Base-by-base conservation (phyloP, 2,797 vertebrate genomes). In the Acridotheres tristis region DNA sequence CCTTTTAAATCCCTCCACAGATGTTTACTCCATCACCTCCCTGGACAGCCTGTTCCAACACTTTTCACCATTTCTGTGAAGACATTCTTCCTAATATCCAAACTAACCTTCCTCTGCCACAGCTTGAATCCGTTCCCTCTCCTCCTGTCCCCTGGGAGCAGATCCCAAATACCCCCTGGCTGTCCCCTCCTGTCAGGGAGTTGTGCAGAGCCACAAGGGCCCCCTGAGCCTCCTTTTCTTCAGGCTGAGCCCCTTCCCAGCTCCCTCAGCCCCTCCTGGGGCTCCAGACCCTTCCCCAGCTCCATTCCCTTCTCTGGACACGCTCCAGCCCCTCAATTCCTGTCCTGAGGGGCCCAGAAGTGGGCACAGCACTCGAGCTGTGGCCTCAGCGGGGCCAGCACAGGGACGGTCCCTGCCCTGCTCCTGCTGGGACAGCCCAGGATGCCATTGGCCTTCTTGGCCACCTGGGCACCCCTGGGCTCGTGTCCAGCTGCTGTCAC, bases 161-260 rank as follows among this genome's bases (percentile, higher is more conserved):
- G 4, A 67, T 4, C 17, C n/a, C 0, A 0, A 45, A 2, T 47
- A 16, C 1, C 13, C 22, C 20, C 11, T 0, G 1, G 43, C 27
- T 51, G 11, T 3, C 11, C 9, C 16, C 40, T 59, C n/a, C 54
- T 59, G 25, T 15, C 61, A 73, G 58, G 47, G 34, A 38, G 16
- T 1, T 66, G 51, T n/a, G 47, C 51, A 72, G 51, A 79, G 27
- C 22, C 26, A 43, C 0, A 16, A n/a, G 12, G 9, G 4, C 3
- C 14, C 23, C 5, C 58, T 11, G 22, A 50, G 32, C 36, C 25
- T 40, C 20, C 63, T 69, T 34, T 47, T 1, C 55, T 61, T 20
- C 47, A 69, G 63, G 10, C 47, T 77, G 20, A 85, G 40, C 25
- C 11, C 40, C 50, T 51, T 43, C 5, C n/a, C 47, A 47, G 47